Evolutionary conservation across 2,113 vertebrate species (phyloP).

Genomic region (Campylomormyrus tamandua): DNA sequence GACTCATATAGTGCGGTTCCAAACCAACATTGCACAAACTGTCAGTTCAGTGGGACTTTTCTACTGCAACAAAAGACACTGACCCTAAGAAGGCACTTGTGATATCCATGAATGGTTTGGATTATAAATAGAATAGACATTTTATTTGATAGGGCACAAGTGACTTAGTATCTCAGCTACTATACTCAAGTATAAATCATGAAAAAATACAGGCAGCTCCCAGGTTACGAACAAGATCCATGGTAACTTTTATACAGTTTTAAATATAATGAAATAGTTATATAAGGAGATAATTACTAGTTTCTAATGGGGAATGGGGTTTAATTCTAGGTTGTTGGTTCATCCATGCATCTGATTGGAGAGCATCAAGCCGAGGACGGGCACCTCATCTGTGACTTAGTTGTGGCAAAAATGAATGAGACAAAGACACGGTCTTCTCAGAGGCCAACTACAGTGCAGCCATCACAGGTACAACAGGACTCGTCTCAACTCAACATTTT

Average conservation of each 20-base stretch:
- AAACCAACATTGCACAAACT: neutral
- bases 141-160: neutral
- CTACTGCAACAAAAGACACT: neutral
- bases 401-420: conserved; percentile 79
- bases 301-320: neutral
- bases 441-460: conserved; percentile 81
- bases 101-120: neutral
- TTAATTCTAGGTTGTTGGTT: conserved; percentile 73
- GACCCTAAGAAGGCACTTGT: neutral
- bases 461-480: conserved; percentile 37
- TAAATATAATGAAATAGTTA: neutral
- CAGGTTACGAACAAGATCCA: neutral
- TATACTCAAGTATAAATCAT: neutral
- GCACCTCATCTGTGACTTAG: conserved; percentile 78
- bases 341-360: conserved; percentile 84
- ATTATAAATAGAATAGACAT: neutral
- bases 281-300: neutral
- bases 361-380: conserved; percentile 82
- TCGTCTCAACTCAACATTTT: no score
- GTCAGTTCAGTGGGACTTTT: neutral
- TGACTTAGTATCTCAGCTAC: neutral
- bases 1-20: neutral
- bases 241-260: neutral
- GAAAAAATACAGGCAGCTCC: neutral
- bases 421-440: conserved; percentile 72